Evolutionary conservation across 2,888 invertebrate genomes (phyloP).

Genomic region (Rotaria sp.): DNA sequence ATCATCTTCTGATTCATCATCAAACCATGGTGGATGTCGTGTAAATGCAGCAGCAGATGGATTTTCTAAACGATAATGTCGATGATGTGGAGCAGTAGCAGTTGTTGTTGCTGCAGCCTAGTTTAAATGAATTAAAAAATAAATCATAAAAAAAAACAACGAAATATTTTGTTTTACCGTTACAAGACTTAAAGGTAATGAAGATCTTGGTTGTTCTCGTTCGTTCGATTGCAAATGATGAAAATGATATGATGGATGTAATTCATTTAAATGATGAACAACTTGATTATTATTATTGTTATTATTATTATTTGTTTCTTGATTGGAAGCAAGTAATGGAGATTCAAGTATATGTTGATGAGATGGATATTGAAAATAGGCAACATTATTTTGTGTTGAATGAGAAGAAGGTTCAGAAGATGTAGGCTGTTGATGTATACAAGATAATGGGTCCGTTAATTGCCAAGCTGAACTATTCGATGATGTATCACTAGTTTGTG

Average conservation of each 20-base stretch:
- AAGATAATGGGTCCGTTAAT: background rate
- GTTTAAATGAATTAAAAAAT: background rate
- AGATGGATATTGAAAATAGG: background rate
- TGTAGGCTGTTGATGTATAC: background rate
- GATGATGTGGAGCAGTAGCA: background rate
- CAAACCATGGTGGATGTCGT: background rate
- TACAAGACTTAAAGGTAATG: background rate
- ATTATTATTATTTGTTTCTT: background rate
- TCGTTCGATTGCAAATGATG: background rate
- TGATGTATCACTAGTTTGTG: background rate
- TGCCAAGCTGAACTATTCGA: background rate
- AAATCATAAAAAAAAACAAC: background rate
- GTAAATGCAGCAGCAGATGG: background rate
- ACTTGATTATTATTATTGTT: background rate
- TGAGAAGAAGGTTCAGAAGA: background rate
- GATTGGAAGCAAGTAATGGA: background rate
- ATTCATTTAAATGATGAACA: background rate
- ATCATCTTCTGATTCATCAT: background rate
- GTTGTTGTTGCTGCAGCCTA: background rate
- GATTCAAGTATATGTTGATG: background rate
- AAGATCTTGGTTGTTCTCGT: background rate
- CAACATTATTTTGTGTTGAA: background rate
- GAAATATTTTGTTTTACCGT: background rate
- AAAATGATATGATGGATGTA: background rate
- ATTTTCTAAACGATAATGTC: background rate